Base-by-base conservation (phyloP, 2,113 vertebrate genomes). In the Parus major region DNA sequence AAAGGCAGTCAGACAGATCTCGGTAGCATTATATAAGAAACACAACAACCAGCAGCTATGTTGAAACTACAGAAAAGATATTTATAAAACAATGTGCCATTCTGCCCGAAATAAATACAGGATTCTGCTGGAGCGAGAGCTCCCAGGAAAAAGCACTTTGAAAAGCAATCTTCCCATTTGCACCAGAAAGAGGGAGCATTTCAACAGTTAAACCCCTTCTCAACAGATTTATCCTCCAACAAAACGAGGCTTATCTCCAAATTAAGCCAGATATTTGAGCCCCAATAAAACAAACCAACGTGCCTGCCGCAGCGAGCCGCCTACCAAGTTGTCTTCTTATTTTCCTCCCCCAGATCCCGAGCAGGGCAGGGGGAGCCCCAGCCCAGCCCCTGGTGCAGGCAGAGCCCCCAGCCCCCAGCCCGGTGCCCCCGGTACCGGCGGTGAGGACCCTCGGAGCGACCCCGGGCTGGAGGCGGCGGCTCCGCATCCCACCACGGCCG, bases 81-180 rank as follows among this genome's bases (percentile, higher is more conserved):
- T 96, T 94, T 92, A 94, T 85, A 94, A 95, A 96, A 94, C 95
- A 95, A 86, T 88, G 88, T 94, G 92, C 88, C 85, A 75, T 94
- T 93, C 93, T 90, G 90, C 95, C 93, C 36, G 79, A 96, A 94
- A 97, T 94, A 97, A 96, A 93, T 55, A 50, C 75, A 94, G 90
- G 71, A 88, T 93, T 78, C 92, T 95, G 82, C 84, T 22, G 0
- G 63, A 80, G 82, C 39, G 0, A 78, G 83, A 78, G 92, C 91
- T 95, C 93, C 79, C 82, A 85, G 90, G 42, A 88, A 88, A 92
- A 93, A 82, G 60, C 93, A 88, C 93, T 96, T 86, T 83, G 82
- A 82, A 90, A 92, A 63, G 82, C 93, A 93, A 86, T 82, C 95
- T 93, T 91, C 65, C 59, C 85, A 44, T 91, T 82, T 56, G 90